Base-by-base conservation (phyloP, 2,888 invertebrate genomes). In the Dimorphilus gyrociliatus region DNA sequence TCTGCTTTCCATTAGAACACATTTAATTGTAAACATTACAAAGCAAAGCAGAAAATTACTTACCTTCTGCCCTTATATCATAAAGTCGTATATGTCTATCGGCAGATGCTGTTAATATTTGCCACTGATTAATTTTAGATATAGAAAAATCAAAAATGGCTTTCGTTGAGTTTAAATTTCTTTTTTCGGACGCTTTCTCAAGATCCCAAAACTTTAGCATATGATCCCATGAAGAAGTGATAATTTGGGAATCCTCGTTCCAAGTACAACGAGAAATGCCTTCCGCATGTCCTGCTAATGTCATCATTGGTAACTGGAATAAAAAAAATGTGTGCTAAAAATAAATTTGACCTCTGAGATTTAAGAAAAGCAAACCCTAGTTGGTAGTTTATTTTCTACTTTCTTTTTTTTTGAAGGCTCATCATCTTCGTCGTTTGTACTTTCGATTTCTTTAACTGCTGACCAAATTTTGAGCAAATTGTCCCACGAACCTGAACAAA, bases 151-250 rank as follows among this genome's bases (percentile, higher is more conserved):
- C n/a, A n/a, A n/a, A n/a, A n/a, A n/a, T n/a, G n/a, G n/a, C n/a
- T n/a, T n/a, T n/a, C n/a, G n/a, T n/a, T n/a, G n/a, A n/a, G n/a
- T n/a, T n/a, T n/a, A n/a, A n/a, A n/a, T n/a, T n/a, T n/a, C n/a
- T n/a, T n/a, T 79, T 81, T 25, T 85, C 73, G 21, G 76, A 78
- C 28, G 79, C 81, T 27, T 80, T 35, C 36, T 81, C 79, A 25
- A 81, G 70, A 61, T 97, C 92, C 94, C 94, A 97, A 6, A 88
- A 59, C 58, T 81, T 78, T 12, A 97, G 67, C 1, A 88, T 80
- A 55, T 94, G 90, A 66, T 97, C 94, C 86, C 86, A 88, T 1
- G 90, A 84, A 30, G 78, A 73, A 0, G 88, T 84, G 6, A 81
- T 69, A 2, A 90, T 66, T 39, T 79, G 78, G 41, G 73, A 69